Conservation (phyloP, 2,888 invertebrate species). For the Hymenopus coronatus region DNA sequence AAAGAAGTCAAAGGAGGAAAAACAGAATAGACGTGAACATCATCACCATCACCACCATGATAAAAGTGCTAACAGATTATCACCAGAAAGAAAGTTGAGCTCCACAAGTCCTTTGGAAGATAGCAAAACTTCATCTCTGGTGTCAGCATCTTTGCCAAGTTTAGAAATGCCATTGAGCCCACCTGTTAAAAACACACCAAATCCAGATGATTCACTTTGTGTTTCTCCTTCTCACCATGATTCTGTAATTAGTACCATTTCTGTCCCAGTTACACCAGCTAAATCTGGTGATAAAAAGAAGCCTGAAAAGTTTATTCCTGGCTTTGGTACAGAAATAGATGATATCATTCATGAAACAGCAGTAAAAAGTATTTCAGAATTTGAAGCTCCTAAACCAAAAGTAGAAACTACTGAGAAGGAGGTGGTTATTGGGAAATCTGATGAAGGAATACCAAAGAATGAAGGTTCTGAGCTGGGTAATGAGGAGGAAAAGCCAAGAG, state of each 20-base stretch:
- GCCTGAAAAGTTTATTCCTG: slow-evolving; percentile 63
- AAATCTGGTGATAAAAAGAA: slow-evolving; percentile 47
- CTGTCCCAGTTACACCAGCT: slow-evolving; percentile 33
- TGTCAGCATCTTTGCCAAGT: slow-evolving; percentile 28
- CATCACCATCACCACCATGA: slow-evolving; percentile 65
- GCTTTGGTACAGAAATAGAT: slow-evolving; percentile 64
- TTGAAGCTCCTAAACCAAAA: slow-evolving; percentile 25
- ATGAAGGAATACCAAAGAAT: slow-evolving; percentile 42
- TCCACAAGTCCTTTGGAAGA: slow-evolving; percentile 26
- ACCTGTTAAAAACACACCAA: slow-evolving; percentile 33
- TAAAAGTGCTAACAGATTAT: slow-evolving; percentile 41
- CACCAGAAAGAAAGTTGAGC: slow-evolving; percentile 24
- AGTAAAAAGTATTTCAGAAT: slow-evolving; percentile 70
- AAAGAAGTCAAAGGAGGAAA: slow-evolving; percentile 77
- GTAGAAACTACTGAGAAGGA: slow-evolving; percentile 40
- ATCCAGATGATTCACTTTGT: not conserved
- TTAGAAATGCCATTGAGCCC: slow-evolving; percentile 22
- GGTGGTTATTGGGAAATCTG: slow-evolving; percentile 37
- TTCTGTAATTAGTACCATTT: slow-evolving; percentile 33
- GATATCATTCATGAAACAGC: slow-evolving; percentile 75
- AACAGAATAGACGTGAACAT: slow-evolving; percentile 64
- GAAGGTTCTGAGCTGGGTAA: slow-evolving; percentile 55
- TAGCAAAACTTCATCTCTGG: slow-evolving; percentile 10
- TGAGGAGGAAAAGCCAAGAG: slow-evolving; percentile 71
- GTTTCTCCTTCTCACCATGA: slow-evolving; percentile 25